Evolutionary conservation across 2,888 invertebrate genomes (phyloP), one percentile per base, ranked within the genome.

Genomic region (Clunio marinus): DNA sequence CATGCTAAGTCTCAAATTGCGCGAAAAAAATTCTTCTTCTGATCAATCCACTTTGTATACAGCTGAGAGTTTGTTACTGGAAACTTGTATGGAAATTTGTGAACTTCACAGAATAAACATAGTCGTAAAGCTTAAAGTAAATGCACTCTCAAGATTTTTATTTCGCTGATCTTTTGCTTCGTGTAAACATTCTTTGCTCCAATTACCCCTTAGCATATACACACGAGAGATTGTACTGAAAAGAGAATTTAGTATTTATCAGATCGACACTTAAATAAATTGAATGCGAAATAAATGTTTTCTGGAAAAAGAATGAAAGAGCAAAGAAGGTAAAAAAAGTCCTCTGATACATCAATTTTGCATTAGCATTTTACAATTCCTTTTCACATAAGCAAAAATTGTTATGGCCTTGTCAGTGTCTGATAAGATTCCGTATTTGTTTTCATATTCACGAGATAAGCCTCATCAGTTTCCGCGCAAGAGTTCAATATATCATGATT

Each of bases 391-490:
- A 46, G 46, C 10, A 32, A 27, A 32, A 37, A 63, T 60, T 41
- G 37, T 60, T 60, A 13, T 60, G 37, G 24, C 41, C 37, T 60
- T 37, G 60, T 24, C 41, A 46, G n/a, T 63, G 15, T 41, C 27
- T 63, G 63, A 63, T 63, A 63, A 63, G 63, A 63, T 63, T 46
- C 25, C 35, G 62, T 13, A 20, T 60, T 60, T 60, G 35, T 60
- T 17, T 58, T n/a, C 27, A 17, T 35, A 17, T 60, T 35, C 22
- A 60, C 20, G 17, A 60, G 60, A 60, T 60, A 37, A 60, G 60
- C 37, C 37, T 37, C 60, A 22, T 41, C 58, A 58, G 17, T 32
- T 32, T 57, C 13, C 32, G 32, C n/a, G n/a, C n/a, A 15, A 13
- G 41, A 41, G 41, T 41, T 41, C 15, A 41, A 41, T 41, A 10